Evolutionary conservation across 1,140 invertebrate species (phyloP).

Genomic region (Nymphalis io): DNA sequence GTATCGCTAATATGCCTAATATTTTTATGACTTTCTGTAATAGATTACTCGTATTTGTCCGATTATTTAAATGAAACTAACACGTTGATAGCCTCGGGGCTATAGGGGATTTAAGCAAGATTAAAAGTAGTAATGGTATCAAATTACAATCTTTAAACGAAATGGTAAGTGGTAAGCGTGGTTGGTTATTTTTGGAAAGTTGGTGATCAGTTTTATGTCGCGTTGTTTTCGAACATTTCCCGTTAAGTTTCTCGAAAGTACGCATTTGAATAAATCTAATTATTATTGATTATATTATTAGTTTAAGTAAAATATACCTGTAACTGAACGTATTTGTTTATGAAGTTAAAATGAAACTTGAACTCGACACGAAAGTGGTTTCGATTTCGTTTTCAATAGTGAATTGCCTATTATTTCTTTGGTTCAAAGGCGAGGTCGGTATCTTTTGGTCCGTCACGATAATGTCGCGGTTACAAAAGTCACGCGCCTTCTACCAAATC

Average conservation of each 20-base stretch:
- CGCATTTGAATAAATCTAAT: neutral
- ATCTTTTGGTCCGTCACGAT: conserved; percentile 48
- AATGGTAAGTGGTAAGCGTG: conserved; percentile 46
- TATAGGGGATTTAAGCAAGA: conserved; percentile 52
- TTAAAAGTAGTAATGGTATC: conserved; percentile 32
- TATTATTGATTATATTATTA: neutral
- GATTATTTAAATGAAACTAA: conserved; percentile 57
- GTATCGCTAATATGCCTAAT: no score
- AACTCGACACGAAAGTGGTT: conserved; percentile 11
- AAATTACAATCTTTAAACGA: conserved; percentile 71
- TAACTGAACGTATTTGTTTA: neutral
- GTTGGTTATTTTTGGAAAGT: conserved; percentile 17
- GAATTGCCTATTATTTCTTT: conserved; percentile 28
- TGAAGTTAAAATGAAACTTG: conserved; percentile 1
- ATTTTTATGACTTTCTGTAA: no score
- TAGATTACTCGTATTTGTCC: conserved; percentile 36
- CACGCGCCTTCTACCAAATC: conserved; percentile 47
- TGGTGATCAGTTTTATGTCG: neutral
- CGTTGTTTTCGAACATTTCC: neutral
- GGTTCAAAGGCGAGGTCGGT: conserved; percentile 44
- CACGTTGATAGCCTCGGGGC: conserved; percentile 59
- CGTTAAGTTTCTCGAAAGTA: neutral
- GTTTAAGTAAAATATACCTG: neutral
- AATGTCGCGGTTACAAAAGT: conserved; percentile 43
- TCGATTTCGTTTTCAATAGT: conserved; percentile 37